phyloP scores from a whole-genome alignment of 2,888 invertebrate genomes.

The Netelia fuscicornis region DNA sequence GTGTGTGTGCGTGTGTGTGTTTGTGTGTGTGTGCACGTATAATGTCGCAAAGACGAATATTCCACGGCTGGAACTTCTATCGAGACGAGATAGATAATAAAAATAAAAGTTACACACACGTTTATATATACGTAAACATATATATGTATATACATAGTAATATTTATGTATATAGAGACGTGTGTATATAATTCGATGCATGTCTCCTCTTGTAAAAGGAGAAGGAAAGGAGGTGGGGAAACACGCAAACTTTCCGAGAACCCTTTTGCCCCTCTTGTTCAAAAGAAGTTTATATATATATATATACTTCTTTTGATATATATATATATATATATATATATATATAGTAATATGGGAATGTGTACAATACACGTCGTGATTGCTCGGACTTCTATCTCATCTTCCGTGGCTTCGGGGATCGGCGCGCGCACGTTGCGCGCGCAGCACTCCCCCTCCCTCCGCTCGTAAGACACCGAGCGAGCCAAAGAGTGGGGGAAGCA shows the following conservation, averaged over 20 bases:
- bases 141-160: neutral
- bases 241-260: slow-evolving; percentile 43
- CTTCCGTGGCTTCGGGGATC: slow-evolving; percentile 12
- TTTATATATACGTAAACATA: neutral
- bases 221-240: neutral
- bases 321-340: too few relatives aligned
- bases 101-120: slow-evolving; percentile 1
- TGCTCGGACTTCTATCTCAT: slow-evolving; percentile 38
- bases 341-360: neutral
- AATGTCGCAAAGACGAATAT: slow-evolving; percentile 65
- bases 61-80: slow-evolving; percentile 42
- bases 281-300: neutral
- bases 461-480: too few relatives aligned
- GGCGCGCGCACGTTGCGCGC: slow-evolving; percentile 7
- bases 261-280: slow-evolving; percentile 30
- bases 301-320: too few relatives aligned
- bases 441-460: too few relatives aligned
- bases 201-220: slow-evolving; percentile 20
- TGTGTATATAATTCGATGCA: slow-evolving; percentile 14
- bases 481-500: neutral
- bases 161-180: slow-evolving; percentile 5
- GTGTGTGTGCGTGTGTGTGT: neutral
- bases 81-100: slow-evolving; percentile 22
- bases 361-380: slow-evolving; percentile 37
- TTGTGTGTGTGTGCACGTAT: slow-evolving; percentile 19